These are phyloP conservation scores for Marronus borbonicus DNA, from an alignment of 2,888 invertebrate species.

Conservation along the genomic window DNA sequence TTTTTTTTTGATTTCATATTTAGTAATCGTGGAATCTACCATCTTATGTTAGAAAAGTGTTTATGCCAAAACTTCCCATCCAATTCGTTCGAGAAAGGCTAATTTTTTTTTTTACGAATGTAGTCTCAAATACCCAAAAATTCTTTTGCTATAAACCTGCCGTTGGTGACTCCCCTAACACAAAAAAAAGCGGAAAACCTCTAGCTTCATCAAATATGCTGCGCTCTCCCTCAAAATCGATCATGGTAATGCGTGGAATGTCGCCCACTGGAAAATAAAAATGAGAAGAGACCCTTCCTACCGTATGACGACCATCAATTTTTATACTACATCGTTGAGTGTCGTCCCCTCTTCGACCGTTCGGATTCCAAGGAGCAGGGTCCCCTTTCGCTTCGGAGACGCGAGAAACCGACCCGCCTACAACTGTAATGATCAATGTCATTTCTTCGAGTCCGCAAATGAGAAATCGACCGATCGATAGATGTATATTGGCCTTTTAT, in stretches of 20 bases:
- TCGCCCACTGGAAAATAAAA: slow-evolving; percentile 16
- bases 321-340: slow-evolving; percentile 31
- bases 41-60: too few relatives aligned
- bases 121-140: too few relatives aligned
- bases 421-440: slow-evolving; percentile 41
- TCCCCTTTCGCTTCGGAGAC: not conserved
- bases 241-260: slow-evolving; percentile 3
- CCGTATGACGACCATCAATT: slow-evolving; percentile 31
- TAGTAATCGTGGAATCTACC: too few relatives aligned
- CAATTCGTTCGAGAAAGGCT: too few relatives aligned
- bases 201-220: too few relatives aligned
- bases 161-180: too few relatives aligned
- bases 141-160: too few relatives aligned
- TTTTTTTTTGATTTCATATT: too few relatives aligned
- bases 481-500: slow-evolving; percentile 22
- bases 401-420: slow-evolving; percentile 19
- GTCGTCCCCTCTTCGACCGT: slow-evolving; percentile 10
- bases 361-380: not conserved
- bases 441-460: slow-evolving; percentile 28
- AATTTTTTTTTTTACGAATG: too few relatives aligned
- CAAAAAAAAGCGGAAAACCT: too few relatives aligned
- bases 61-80: too few relatives aligned
- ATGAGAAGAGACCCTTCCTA: slow-evolving; percentile 1
- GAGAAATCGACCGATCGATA: slow-evolving; percentile 37
- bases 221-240: not conserved